These are phyloP conservation scores for Amblyopsis hoosieri DNA, from an alignment of 2,797 vertebrate genomes.

Conservation along the genomic window DNA sequence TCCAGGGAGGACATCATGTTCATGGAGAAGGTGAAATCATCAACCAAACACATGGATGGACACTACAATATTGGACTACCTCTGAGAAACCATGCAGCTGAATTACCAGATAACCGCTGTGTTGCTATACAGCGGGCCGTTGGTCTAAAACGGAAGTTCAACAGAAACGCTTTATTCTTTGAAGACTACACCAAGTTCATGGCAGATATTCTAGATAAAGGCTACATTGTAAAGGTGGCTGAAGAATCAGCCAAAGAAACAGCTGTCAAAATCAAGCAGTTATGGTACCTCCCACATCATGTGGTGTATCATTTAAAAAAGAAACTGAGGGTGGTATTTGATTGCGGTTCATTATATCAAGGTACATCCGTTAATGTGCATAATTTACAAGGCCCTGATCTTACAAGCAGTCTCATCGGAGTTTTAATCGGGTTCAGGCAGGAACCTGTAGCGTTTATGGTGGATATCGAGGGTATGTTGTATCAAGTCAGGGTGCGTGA, in stretches of 20 bases:
- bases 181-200: not conserved
- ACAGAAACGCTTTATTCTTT: not conserved
- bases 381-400: not conserved
- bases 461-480: not conserved
- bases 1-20: not conserved
- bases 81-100: not conserved
- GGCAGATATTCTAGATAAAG: not conserved
- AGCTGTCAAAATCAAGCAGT: not conserved
- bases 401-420: not conserved
- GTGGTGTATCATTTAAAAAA: not conserved
- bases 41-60: not conserved
- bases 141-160: not conserved
- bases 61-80: not conserved
- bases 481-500: not conserved
- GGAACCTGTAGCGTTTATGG: slow-evolving; percentile 5
- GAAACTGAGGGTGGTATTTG: too few relatives aligned
- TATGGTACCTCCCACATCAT: not conserved
- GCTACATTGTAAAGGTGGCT: not conserved
- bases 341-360: too few relatives aligned
- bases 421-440: not conserved
- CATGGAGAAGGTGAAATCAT: not conserved
- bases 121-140: not conserved
- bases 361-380: not conserved
- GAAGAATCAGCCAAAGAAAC: not conserved
- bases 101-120: not conserved